A percentile compares a stretch with the other conserved stretches of the same genome.
Evolutionary conservation across 2,113 vertebrate genomes (phyloP).

Genomic region (Echinops telfairi): DNA sequence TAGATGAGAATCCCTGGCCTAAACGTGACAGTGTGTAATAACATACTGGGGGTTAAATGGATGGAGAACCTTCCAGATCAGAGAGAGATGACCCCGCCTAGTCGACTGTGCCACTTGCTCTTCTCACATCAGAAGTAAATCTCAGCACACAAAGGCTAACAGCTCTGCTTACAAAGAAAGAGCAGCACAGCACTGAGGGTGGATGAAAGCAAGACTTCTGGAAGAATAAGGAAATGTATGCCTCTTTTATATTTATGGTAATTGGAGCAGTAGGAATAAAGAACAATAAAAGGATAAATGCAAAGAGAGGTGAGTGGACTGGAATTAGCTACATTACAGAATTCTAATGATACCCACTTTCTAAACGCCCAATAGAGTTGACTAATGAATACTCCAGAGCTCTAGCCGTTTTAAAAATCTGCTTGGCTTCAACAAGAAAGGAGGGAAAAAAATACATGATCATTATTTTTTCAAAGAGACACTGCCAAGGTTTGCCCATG

Average conservation of each 20-base stretch:
- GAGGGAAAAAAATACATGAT: conserved; percentile 62
- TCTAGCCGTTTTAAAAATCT: conserved; percentile 72
- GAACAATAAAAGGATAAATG: conserved; percentile 39
- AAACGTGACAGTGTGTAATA: conserved; percentile 40
- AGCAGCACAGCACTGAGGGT: not conserved
- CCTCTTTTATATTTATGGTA: conserved; percentile 56
- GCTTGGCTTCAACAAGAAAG: conserved; percentile 72
- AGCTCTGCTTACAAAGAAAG: not conserved
- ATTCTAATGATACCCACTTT: conserved; percentile 65
- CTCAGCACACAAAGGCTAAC: not conserved
- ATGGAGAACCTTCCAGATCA: not conserved
- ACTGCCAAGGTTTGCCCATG: conserved; percentile 77
- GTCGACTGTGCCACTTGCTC: not conserved
- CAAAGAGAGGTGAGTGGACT: conserved; percentile 39
- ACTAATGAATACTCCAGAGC: conserved; percentile 72
- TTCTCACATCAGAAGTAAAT: conserved; percentile 62
- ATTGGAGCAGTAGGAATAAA: conserved; percentile 60
- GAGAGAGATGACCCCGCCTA: not conserved
- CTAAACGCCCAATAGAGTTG: conserved; percentile 59
- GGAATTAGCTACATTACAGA: conserved; percentile 67
- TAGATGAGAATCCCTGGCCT: conserved; percentile 23
- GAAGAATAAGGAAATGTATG: conserved; percentile 38
- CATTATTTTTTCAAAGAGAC: conserved; percentile 81
- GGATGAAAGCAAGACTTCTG: conserved; percentile 18
- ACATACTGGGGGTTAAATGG: conserved; percentile 24